Evolutionary conservation across 2,797 vertebrate species (phyloP).

Genomic region (Lindbergichthys nudifrons): DNA sequence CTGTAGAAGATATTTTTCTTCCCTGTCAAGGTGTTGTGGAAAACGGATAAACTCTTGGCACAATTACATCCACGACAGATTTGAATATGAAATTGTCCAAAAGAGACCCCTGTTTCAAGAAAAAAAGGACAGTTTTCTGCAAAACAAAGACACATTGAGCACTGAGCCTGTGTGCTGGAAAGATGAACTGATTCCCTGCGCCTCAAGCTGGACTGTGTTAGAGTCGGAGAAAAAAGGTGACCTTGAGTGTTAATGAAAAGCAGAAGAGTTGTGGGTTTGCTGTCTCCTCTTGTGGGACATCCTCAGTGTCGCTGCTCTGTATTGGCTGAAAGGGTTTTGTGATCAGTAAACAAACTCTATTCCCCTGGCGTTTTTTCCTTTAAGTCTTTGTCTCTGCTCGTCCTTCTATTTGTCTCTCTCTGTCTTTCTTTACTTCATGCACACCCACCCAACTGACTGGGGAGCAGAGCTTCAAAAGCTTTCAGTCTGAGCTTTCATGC

Average conservation of each 20-base stretch:
- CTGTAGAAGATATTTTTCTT: constrained; percentile 8
- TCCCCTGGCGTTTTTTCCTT: constrained; percentile 5
- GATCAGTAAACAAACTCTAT: constrained; percentile 47
- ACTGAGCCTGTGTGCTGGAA: constrained; percentile 54
- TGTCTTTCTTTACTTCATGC: constrained; percentile 8
- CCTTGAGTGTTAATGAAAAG: constrained; percentile 68
- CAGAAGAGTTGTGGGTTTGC: constrained; percentile 54
- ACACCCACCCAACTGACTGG: constrained; percentile 11
- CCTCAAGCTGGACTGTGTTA: constrained; percentile 62
- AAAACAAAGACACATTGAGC: constrained; percentile 69
- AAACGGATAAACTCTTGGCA: constrained; percentile 45
- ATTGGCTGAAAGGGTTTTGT: constrained; percentile 45
- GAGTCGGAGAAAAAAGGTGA: constrained; percentile 63
- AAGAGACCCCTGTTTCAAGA: constrained; percentile 25
- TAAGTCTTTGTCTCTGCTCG: background rate
- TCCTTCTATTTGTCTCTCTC: constrained; percentile 10
- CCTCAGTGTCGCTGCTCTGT: constrained; percentile 19
- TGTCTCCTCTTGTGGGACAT: constrained; percentile 45
- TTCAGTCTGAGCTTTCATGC: constrained; percentile 26
- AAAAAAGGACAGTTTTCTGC: constrained; percentile 38
- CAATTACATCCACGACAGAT: background rate
- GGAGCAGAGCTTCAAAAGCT: constrained; percentile 2
- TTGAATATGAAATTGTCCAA: constrained; percentile 32
- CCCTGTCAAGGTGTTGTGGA: constrained; percentile 45
- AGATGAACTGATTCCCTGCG: constrained; percentile 60